Percentiles rank a stretch among this genome's conserved stretches.
These are phyloP conservation scores for Ormyrus thymus DNA, from an alignment of 2,888 invertebrate genomes.

Conservation along the genomic window DNA sequence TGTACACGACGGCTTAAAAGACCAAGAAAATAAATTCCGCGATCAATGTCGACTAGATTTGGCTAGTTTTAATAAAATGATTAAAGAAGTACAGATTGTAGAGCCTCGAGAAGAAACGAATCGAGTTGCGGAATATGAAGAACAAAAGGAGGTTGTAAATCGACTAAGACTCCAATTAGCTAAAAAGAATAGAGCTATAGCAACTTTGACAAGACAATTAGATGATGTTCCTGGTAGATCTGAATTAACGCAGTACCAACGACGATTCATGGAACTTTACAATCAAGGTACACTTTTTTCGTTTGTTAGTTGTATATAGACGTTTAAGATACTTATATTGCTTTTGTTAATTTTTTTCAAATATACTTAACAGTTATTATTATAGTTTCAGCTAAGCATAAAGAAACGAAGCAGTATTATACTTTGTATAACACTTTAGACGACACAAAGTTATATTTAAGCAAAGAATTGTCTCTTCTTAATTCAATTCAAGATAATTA, in stretches of 20 bases:
- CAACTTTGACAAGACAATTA: constrained; percentile 87
- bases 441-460: constrained; percentile 94
- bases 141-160: constrained; percentile 79
- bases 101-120: constrained; percentile 74
- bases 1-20: constrained; percentile 83
- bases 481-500: constrained; percentile 94
- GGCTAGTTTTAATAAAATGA: constrained; percentile 75
- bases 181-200: constrained; percentile 86
- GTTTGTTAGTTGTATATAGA: background rate
- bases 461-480: constrained; percentile 90
- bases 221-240: constrained; percentile 96
- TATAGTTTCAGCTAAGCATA: constrained; percentile 94
- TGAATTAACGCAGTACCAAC: constrained; percentile 96
- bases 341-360: constrained; percentile 1
- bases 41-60: constrained; percentile 84
- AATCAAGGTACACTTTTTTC: constrained; percentile 82
- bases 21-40: constrained; percentile 84
- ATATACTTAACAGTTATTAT: constrained; percentile 18
- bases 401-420: constrained; percentile 98
- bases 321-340: background rate
- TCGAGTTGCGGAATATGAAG: constrained; percentile 78
- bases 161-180: constrained; percentile 83
- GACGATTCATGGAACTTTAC: constrained; percentile 95
- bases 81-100: constrained; percentile 73
- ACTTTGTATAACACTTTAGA: constrained; percentile 96